Conservation (phyloP, 2,113 vertebrate genomes). For the Siniperca chuatsi region DNA sequence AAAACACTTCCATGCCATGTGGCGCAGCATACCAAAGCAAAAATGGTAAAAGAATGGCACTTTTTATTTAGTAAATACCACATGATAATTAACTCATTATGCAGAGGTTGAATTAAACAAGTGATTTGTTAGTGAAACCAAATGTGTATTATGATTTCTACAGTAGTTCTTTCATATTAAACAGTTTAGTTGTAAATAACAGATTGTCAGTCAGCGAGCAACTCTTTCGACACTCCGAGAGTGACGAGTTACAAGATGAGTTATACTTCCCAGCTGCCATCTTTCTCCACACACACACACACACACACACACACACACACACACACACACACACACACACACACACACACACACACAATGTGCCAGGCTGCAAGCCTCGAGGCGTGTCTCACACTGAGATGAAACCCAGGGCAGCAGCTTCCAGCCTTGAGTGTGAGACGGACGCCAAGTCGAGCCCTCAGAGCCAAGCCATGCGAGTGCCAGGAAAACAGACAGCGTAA, state of each 20-base stretch:
- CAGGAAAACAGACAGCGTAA: slow-evolving; percentile 56
- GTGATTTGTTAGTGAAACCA: slow-evolving; percentile 11
- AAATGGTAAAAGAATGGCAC: slow-evolving; percentile 8
- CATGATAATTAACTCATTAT: slow-evolving; percentile 30
- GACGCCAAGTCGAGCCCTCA: slow-evolving; percentile 54
- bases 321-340: slow-evolving; percentile 26
- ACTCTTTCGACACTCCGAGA: slow-evolving; percentile 42
- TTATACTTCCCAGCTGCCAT: slow-evolving; percentile 69
- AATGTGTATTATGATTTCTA: slow-evolving; percentile 36
- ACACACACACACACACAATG: slow-evolving; percentile 30
- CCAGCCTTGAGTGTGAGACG: slow-evolving; percentile 33
- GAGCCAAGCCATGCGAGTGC: slow-evolving; percentile 28
- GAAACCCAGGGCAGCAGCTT: slow-evolving; percentile 58
- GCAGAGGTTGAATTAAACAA: slow-evolving; percentile 9
- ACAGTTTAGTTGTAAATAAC: slow-evolving; percentile 64
- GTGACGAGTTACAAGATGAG: slow-evolving; percentile 64
- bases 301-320: slow-evolving; percentile 25
- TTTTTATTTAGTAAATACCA: background rate
- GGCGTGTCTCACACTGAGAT: slow-evolving; percentile 59
- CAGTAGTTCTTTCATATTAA: slow-evolving; percentile 56
- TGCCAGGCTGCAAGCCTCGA: slow-evolving; percentile 69
- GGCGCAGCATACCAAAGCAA: slow-evolving; percentile 34
- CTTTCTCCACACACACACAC: slow-evolving; percentile 38
- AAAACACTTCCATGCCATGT: slow-evolving; percentile 52
- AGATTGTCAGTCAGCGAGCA: slow-evolving; percentile 36